These are phyloP conservation scores for Thera britannica DNA, from an alignment of 2,888 invertebrate genomes.

Conservation along the genomic window DNA sequence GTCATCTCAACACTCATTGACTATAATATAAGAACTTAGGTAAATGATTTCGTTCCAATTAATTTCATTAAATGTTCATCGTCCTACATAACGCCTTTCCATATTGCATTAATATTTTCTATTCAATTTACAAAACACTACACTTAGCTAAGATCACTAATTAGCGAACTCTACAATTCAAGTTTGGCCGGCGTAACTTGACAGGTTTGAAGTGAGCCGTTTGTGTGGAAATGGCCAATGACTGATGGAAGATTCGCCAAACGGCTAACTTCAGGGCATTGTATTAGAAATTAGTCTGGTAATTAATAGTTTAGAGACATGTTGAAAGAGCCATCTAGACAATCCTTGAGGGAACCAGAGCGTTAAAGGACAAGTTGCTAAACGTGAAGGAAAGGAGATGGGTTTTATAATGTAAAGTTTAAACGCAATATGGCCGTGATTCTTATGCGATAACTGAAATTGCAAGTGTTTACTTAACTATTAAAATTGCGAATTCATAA, in stretches of 20 bases:
- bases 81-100: constrained; percentile 8
- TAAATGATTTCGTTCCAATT: too few relatives aligned
- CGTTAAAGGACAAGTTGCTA: constrained; percentile 67
- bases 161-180: constrained; percentile 28
- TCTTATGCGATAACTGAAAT: not conserved
- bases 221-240: too few relatives aligned
- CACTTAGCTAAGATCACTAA: constrained; percentile 25
- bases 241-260: too few relatives aligned
- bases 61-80: not conserved
- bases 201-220: too few relatives aligned
- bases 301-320: constrained; percentile 40
- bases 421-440: constrained; percentile 15
- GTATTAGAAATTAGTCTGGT: not conserved
- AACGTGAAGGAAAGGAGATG: constrained; percentile 48
- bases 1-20: too few relatives aligned
- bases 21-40: too few relatives aligned
- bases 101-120: constrained; percentile 23
- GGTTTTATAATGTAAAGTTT: constrained; percentile 35
- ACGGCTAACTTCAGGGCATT: too few relatives aligned
- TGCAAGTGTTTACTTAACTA: not conserved
- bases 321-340: constrained; percentile 57
- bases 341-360: constrained; percentile 75
- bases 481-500: too few relatives aligned
- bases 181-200: not conserved
- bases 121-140: constrained; percentile 26